phyloP scores from a whole-genome alignment of 2,113 vertebrate genomes.

The Peromyscus californicus region DNA sequence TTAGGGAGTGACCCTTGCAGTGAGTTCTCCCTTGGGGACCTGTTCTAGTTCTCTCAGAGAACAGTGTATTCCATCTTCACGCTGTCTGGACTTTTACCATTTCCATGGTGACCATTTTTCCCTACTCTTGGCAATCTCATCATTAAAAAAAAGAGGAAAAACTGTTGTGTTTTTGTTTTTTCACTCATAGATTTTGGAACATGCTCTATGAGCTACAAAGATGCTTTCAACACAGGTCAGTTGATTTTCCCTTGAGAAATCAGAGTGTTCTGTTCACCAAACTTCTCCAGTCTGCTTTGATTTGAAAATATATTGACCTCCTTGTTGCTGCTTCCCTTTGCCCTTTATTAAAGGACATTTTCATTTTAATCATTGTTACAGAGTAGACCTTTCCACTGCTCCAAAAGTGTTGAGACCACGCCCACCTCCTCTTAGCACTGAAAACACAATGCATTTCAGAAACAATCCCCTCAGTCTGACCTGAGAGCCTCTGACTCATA shows the following conservation, averaged over 20 bases:
- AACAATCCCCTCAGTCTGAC: not conserved
- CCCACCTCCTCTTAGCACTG: not conserved
- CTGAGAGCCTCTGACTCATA: not conserved
- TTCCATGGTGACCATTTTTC: not conserved
- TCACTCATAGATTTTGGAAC: not conserved
- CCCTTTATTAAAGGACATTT: not conserved
- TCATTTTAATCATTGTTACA: not conserved
- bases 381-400: not conserved
- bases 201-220: not conserved
- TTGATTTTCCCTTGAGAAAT: not conserved
- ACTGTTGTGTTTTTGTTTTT: not conserved
- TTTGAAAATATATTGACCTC: not conserved
- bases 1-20: not conserved
- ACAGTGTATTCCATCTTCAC: not conserved
- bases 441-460: not conserved
- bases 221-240: not conserved
- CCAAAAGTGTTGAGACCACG: not conserved
- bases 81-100: not conserved
- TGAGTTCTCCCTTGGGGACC: not conserved
- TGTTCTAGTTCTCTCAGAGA: not conserved
- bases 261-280: not conserved
- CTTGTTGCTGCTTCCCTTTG: not conserved
- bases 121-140: not conserved
- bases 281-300: not conserved
- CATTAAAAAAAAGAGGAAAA: not conserved